Conservation (phyloP, 2,888 invertebrate genomes). For the Orthonychiurus folsomi region DNA sequence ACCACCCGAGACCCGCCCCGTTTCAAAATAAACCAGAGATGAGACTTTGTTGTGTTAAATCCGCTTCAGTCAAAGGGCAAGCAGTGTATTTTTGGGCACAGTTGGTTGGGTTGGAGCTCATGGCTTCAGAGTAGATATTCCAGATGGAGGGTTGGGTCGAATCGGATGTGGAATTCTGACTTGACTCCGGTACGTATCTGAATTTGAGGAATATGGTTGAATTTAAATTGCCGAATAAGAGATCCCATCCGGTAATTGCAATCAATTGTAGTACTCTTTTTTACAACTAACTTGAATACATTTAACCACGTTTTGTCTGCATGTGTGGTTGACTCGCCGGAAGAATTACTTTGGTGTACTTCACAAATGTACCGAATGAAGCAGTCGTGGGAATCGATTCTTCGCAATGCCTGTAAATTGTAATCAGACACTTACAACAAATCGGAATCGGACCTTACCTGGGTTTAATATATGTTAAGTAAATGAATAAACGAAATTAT, state of each 20-base stretch:
- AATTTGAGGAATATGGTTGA: neutral
- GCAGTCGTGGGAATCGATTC: constrained; percentile 35
- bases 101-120: constrained; percentile 27
- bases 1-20: too few relatives aligned
- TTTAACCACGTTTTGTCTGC: constrained; percentile 16
- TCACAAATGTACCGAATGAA: constrained; percentile 36
- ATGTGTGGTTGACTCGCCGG: neutral
- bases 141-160: constrained; percentile 17
- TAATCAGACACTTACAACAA: neutral
- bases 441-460: neutral
- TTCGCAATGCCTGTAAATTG: constrained; percentile 24
- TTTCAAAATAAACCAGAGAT: constrained; percentile 31
- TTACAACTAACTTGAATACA: constrained; percentile 36
- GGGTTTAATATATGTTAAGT: too few relatives aligned
- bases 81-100: constrained; percentile 31
- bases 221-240: neutral
- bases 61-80: constrained; percentile 31
- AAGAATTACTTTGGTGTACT: constrained; percentile 29
- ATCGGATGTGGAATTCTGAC: neutral
- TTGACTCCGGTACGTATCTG: neutral
- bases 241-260: neutral
- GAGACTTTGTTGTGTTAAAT: constrained; percentile 22
- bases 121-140: constrained; percentile 35
- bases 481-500: too few relatives aligned
- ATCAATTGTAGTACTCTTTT: too few relatives aligned